Conservation (phyloP, 35 echinoderm and acorn worm species). For the Strongylocentrotus purpuratus region DNA sequence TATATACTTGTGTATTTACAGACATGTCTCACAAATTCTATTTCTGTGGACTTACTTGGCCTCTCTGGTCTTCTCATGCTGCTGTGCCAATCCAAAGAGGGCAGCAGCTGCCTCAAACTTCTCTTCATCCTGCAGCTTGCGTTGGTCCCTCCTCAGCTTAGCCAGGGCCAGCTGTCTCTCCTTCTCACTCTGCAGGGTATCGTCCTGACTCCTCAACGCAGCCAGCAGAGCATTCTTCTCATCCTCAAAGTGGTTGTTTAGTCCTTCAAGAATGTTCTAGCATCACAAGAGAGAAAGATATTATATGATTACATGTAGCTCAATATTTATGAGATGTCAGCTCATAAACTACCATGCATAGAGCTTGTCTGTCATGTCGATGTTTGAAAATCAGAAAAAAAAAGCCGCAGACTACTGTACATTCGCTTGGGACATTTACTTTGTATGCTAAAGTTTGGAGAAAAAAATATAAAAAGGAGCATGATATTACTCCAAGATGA, state of each 20-base stretch:
- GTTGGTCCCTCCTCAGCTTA: conserved; percentile 80
- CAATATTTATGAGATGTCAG: too few species aligned
- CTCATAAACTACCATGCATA: too few species aligned
- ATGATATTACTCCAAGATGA: too few species aligned
- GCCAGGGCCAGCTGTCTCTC: conserved; percentile 90
- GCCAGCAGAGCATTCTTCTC: conserved; percentile 90
- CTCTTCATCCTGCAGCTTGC: conserved; percentile 81
- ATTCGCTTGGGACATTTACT: too few species aligned
- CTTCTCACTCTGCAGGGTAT: conserved; percentile 60
- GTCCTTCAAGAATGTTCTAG: conserved; percentile 87
- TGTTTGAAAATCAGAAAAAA: too few species aligned
- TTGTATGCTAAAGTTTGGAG: too few species aligned
- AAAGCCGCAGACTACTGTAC: too few species aligned
- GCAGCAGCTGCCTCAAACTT: conserved; percentile 86
- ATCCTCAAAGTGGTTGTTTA: conserved; percentile 96
- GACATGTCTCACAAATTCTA: background rate
- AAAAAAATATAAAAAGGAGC: too few species aligned
- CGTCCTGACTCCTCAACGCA: conserved; percentile 65
- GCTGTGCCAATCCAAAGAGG: conserved; percentile 85
- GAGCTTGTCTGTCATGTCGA: too few species aligned
- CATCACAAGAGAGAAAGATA: background rate
- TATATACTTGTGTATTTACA: background rate
- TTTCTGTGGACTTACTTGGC: conserved; percentile 56
- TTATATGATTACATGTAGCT: background rate
- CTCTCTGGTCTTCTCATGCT: conserved; percentile 77